Evolutionary conservation across 2,797 vertebrate species (phyloP).

Genomic region (Rhadinocentrus ornatus): DNA sequence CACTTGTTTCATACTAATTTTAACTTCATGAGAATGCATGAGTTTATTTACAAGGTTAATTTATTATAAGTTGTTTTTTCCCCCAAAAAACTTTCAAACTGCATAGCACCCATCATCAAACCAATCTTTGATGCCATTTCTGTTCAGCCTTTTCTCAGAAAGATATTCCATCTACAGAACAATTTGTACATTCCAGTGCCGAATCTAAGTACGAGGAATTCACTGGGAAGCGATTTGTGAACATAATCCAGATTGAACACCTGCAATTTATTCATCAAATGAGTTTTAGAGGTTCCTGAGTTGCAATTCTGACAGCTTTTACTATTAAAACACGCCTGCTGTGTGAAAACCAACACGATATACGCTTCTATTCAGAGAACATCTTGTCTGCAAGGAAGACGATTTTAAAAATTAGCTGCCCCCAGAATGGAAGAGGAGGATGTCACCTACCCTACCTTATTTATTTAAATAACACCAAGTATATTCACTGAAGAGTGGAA

Average conservation of each 20-base stretch:
- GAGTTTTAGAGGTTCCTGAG: not conserved
- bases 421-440: not conserved
- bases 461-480: not conserved
- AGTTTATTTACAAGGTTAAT: not conserved
- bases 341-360: not conserved
- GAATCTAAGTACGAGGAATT: not conserved
- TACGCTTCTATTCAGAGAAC: not conserved
- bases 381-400: not conserved
- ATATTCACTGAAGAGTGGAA: not conserved
- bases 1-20: not conserved
- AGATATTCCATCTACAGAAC: not conserved
- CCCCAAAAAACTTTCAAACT: not conserved
- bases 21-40: not conserved
- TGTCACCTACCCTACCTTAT: not conserved
- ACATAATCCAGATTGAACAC: not conserved
- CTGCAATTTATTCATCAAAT: not conserved
- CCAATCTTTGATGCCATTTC: not conserved
- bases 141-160: not conserved
- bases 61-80: not conserved
- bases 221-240: not conserved
- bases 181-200: not conserved
- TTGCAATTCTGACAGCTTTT: not conserved
- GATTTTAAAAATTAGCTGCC: not conserved
- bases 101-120: not conserved
- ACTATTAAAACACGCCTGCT: not conserved